Evolutionary conservation across 2,797 vertebrate genomes (phyloP).

Genomic region (Cossypha caffra): DNA sequence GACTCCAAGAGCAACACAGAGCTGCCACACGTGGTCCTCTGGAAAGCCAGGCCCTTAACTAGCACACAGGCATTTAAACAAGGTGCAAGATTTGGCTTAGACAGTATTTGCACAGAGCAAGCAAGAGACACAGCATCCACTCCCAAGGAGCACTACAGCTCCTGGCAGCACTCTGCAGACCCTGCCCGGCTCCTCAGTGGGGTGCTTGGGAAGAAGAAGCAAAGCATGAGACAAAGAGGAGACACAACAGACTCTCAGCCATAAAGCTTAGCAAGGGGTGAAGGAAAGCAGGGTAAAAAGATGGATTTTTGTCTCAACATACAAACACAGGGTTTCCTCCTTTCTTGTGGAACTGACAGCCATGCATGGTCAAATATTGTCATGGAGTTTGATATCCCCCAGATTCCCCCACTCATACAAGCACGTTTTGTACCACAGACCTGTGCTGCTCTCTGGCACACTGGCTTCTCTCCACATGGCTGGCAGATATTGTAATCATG

Average conservation of each 20-base stretch:
- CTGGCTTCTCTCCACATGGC: background rate
- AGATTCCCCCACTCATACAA: background rate
- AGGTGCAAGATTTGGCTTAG: background rate
- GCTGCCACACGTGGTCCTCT: background rate
- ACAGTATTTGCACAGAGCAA: background rate
- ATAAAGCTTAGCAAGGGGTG: background rate
- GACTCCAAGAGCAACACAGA: background rate
- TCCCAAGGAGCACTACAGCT: background rate
- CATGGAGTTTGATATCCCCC: background rate
- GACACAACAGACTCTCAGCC: background rate
- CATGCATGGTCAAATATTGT: background rate
- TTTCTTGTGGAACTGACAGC: background rate
- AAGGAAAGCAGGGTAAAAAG: background rate
- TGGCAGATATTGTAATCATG: background rate
- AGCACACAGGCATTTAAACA: background rate
- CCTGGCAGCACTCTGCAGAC: background rate
- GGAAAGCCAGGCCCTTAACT: background rate
- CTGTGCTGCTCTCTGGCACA: background rate
- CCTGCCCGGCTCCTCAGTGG: fast-evolving
- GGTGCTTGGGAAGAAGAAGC: background rate
- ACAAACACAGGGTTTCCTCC: background rate
- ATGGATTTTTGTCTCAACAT: background rate
- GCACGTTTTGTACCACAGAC: background rate
- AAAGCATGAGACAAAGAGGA: background rate
- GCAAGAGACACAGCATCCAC: background rate